phyloP scores from a whole-genome alignment of 2,797 vertebrate genomes.

The Urosaurus nigricauda region DNA sequence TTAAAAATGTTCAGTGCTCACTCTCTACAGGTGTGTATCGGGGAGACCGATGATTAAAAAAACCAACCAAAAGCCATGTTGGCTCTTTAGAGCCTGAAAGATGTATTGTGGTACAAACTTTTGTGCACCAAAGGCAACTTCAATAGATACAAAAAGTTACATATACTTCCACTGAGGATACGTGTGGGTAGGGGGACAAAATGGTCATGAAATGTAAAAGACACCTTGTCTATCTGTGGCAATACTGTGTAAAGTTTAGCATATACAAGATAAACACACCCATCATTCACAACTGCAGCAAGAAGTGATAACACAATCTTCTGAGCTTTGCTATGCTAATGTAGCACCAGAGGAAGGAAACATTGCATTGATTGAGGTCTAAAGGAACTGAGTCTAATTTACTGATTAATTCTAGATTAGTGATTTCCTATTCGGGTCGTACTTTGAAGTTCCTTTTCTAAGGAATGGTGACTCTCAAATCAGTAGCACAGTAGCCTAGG shows the following conservation, averaged over 20 bases:
- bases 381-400: neutral
- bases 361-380: neutral
- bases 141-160: neutral
- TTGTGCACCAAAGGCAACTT: neutral
- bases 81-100: too few relatives aligned
- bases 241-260: neutral
- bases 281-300: neutral
- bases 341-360: neutral
- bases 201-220: neutral
- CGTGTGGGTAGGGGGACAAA: too few relatives aligned
- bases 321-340: neutral
- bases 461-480: neutral
- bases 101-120: neutral
- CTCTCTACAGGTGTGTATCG: neutral
- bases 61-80: neutral
- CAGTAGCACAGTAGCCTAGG: neutral
- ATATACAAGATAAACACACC: neutral
- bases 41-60: neutral
- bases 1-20: neutral
- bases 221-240: neutral
- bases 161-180: neutral
- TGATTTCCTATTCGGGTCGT: neutral
- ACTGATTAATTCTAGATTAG: neutral
- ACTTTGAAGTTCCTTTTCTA: neutral
- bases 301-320: neutral